A percentile compares a stretch with the other conserved stretches of the same genome.
phyloP scores from a whole-genome alignment of 2,797 vertebrate species.

The Pipistrellus nathusii region DNA sequence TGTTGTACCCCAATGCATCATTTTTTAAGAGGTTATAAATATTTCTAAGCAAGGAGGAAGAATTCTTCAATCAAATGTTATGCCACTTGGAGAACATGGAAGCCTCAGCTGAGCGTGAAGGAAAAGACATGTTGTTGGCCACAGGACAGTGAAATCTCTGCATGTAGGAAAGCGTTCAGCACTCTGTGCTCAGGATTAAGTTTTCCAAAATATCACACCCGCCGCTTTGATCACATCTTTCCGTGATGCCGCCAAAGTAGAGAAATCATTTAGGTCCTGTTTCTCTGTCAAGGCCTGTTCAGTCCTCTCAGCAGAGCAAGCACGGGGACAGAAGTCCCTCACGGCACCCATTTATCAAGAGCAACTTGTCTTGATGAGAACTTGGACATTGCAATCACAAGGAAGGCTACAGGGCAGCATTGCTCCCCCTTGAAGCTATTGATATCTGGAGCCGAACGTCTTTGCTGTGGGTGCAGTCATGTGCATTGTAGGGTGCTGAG shows the following conservation, averaged over 20 bases:
- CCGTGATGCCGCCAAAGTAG: constrained; percentile 27
- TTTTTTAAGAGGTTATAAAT: constrained; percentile 65
- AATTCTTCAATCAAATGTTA: constrained; percentile 59
- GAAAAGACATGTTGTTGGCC: constrained; percentile 58
- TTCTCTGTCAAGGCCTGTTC: constrained; percentile 28
- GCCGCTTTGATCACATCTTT: constrained; percentile 45
- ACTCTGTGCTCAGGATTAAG: constrained; percentile 45
- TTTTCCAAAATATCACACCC: constrained; percentile 60
- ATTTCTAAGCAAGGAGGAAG: constrained; percentile 53
- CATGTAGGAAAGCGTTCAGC: background rate
- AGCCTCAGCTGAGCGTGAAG: constrained; percentile 54
- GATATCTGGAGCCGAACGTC: constrained; percentile 2
- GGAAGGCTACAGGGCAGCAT: background rate
- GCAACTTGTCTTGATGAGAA: constrained; percentile 16
- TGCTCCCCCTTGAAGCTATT: background rate
- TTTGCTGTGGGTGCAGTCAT: background rate
- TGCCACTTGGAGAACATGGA: constrained; percentile 63
- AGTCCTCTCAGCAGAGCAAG: background rate
- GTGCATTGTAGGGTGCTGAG: background rate
- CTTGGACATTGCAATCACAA: constrained; percentile 21
- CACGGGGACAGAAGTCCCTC: background rate
- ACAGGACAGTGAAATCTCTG: constrained; percentile 52
- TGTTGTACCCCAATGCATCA: background rate
- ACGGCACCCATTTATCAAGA: background rate
- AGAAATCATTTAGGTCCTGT: constrained; percentile 3